Conservation (phyloP, 2,113 vertebrate species). For the Anarrhichthys ocellatus region DNA sequence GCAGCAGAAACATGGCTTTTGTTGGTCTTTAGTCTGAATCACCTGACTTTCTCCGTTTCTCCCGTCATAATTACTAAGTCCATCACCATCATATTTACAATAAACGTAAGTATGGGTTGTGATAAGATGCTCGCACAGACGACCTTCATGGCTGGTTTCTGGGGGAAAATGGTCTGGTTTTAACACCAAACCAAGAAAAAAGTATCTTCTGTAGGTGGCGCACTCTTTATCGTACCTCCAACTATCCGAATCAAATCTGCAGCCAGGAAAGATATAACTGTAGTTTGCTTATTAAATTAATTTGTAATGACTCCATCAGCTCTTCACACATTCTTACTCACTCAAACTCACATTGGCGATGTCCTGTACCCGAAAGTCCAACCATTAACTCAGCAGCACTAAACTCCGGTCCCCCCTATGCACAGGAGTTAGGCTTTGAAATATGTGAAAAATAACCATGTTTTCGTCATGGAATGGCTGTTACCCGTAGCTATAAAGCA, state of each 20-base stretch:
- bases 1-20: background rate
- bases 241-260: constrained; percentile 26
- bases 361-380: constrained; percentile 13
- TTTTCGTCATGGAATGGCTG: constrained; percentile 19
- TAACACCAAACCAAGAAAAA: background rate
- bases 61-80: background rate
- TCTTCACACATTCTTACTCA: constrained; percentile 3
- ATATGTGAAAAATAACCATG: constrained; percentile 26
- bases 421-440: constrained; percentile 27
- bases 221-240: background rate
- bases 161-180: background rate
- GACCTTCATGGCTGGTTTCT: background rate
- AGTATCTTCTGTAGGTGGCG: background rate
- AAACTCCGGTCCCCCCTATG: background rate
- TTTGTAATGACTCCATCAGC: constrained; percentile 7
- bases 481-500: constrained; percentile 17
- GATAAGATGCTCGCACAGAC: too few relatives aligned
- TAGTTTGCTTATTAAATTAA: background rate
- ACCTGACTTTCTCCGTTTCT: background rate
- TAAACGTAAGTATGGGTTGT: background rate
- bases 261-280: background rate
- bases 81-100: background rate
- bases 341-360: constrained; percentile 16
- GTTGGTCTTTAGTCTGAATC: background rate
- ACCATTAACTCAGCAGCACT: constrained; percentile 17